A percentile compares a stretch with the other conserved stretches of the same genome.
Conservation (phyloP, 2,113 vertebrate species). For the Nanorana parkeri region DNA sequence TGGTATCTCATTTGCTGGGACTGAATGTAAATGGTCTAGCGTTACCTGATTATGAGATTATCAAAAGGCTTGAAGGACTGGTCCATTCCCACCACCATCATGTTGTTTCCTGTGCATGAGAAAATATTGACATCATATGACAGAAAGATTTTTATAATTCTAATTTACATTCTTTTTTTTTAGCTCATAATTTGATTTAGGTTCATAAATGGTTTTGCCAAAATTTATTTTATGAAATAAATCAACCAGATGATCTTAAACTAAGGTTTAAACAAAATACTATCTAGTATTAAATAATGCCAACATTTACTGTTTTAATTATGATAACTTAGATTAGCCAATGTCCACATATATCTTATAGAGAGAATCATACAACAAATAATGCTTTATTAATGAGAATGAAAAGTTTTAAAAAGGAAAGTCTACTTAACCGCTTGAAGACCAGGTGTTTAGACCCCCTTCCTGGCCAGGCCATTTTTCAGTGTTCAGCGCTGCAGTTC, state of each 20-base stretch:
- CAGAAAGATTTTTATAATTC: neutral
- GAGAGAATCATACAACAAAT: too few species aligned
- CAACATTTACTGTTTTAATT: neutral
- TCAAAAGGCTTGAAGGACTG: conserved; percentile 78
- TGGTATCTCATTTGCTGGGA: conserved; percentile 81
- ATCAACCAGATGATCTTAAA: too few species aligned
- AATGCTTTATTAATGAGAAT: too few species aligned
- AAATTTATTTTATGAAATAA: too few species aligned
- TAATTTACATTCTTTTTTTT: neutral
- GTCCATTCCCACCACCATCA: conserved; percentile 75
- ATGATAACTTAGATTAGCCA: too few species aligned
- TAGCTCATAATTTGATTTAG: neutral
- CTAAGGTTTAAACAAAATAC: neutral
- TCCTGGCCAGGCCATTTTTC: too few species aligned
- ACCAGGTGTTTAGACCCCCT: too few species aligned
- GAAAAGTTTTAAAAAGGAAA: too few species aligned
- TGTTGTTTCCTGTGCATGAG: conserved; percentile 68
- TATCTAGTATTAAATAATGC: neutral
- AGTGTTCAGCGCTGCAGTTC: too few species aligned
- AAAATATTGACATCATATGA: neutral
- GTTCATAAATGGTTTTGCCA: too few species aligned
- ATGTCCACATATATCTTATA: too few species aligned
- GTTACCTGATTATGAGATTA: conserved; percentile 84
- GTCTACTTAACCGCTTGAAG: too few species aligned
- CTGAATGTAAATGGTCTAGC: conserved; percentile 69